Evolutionary conservation across 2,888 invertebrate species (phyloP).

Genomic region (Oeneis ivallda): DNA sequence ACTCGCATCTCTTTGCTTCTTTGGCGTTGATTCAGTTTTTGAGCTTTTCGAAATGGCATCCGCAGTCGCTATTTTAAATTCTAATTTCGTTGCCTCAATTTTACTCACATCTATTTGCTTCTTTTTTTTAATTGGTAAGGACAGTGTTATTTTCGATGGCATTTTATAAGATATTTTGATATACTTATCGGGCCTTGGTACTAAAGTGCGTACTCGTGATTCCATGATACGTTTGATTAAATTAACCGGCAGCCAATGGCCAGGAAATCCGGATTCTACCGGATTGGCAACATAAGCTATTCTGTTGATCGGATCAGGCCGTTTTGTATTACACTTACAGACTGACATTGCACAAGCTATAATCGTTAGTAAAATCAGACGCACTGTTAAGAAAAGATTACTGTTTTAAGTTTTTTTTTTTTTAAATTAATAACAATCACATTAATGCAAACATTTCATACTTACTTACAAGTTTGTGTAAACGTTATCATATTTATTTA

Average conservation of each 20-base stretch:
- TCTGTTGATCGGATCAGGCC: slow-evolving; percentile 45
- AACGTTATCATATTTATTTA: slow-evolving; percentile 30
- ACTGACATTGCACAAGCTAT: slow-evolving; percentile 42
- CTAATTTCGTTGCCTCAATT: neutral
- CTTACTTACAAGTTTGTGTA: slow-evolving; percentile 37
- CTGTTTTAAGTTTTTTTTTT: neutral
- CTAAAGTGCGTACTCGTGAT: slow-evolving; percentile 43
- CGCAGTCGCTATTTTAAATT: neutral
- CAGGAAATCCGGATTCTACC: slow-evolving; percentile 54
- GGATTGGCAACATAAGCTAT: slow-evolving; percentile 53
- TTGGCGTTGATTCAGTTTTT: neutral
- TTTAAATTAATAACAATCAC: too few species aligned
- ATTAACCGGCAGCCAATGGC: slow-evolving; percentile 56
- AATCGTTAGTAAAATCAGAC: slow-evolving; percentile 40
- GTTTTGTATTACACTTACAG: slow-evolving; percentile 41
- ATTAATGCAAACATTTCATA: neutral
- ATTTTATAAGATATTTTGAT: slow-evolving; percentile 3
- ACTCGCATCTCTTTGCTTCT: too few species aligned
- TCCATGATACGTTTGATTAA: slow-evolving; percentile 52
- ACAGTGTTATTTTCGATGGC: neutral
- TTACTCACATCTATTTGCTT: neutral
- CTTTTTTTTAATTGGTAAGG: slow-evolving; percentile 1
- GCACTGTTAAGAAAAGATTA: slow-evolving; percentile 47
- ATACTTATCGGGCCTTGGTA: neutral
- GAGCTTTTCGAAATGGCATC: neutral